A percentile compares a stretch with the other conserved stretches of the same genome.
Evolutionary conservation across 2,797 vertebrate genomes (phyloP).

Genomic region (Chelon labrosus): DNA sequence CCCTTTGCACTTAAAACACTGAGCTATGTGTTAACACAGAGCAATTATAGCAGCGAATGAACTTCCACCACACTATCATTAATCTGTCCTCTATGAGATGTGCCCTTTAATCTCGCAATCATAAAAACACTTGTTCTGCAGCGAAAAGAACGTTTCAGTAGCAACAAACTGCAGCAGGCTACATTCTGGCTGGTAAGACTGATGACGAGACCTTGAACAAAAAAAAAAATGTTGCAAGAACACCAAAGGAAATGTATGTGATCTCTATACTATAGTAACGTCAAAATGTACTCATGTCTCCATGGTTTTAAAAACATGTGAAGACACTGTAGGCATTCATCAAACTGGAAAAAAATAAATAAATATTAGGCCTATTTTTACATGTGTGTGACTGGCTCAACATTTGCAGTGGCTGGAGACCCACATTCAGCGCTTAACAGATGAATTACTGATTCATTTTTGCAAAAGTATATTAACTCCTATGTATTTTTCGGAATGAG

Average conservation of each 20-base stretch:
- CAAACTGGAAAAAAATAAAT: conserved; percentile 26
- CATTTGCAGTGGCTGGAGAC: conserved; percentile 2
- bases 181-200: conserved; percentile 15
- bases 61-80: conserved; percentile 61
- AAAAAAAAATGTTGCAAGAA: not conserved
- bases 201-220: conserved; percentile 3
- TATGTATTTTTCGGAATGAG: conserved; percentile 5
- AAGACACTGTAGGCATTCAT: conserved; percentile 12
- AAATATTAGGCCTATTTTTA: conserved; percentile 22
- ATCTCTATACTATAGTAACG: not conserved
- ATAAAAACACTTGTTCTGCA: conserved; percentile 67
- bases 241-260: not conserved
- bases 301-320: not conserved
- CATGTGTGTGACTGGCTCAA: conserved; percentile 8
- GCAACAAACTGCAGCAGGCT: conserved; percentile 19
- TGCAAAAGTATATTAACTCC: not conserved
- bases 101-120: conserved; percentile 72
- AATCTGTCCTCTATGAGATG: conserved; percentile 40
- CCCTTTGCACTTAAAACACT: conserved; percentile 78
- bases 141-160: conserved; percentile 22
- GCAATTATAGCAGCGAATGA: conserved; percentile 60
- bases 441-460: not conserved
- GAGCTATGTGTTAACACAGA: conserved; percentile 59
- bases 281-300: not conserved
- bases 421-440: conserved; percentile 11